Percentiles rank a stretch among this genome's conserved stretches.
These are phyloP conservation scores for Thysanoteuthis rhombus DNA, from an alignment of 2,888 invertebrate genomes.

Conservation along the genomic window DNA sequence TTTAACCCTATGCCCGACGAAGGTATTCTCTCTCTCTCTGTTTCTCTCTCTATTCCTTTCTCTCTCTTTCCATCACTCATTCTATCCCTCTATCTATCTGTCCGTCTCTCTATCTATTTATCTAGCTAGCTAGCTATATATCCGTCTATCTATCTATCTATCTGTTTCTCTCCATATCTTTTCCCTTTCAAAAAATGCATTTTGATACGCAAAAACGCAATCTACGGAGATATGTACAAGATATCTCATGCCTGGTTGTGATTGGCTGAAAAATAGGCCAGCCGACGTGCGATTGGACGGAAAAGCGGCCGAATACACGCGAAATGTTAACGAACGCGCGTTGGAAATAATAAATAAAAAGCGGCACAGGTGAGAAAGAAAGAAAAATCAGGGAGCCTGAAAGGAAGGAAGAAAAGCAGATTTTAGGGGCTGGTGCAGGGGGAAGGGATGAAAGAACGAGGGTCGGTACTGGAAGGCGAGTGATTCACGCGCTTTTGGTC, in stretches of 20 bases:
- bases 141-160: too few relatives aligned
- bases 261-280: not conserved
- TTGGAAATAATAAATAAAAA: too few relatives aligned
- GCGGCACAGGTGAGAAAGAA: not conserved
- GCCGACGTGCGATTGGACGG: not conserved
- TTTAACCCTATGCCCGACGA: too few relatives aligned
- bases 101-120: too few relatives aligned
- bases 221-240: not conserved
- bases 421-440: not conserved
- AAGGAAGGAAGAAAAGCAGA: not conserved
- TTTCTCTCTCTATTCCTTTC: too few relatives aligned
- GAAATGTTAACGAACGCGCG: not conserved
- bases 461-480: not conserved
- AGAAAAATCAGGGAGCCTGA: not conserved
- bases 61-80: not conserved
- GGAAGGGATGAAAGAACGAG: not conserved
- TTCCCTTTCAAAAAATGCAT: not conserved
- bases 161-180: too few relatives aligned
- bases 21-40: too few relatives aligned
- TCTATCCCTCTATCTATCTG: too few relatives aligned
- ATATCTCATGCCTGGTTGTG: not conserved
- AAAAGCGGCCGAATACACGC: not conserved
- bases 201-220: too few relatives aligned
- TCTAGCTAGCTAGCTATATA: too few relatives aligned
- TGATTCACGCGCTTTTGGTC: too few relatives aligned